Evolutionary conservation across 2,113 vertebrate species (phyloP), one percentile per base, ranked within the genome.

Genomic region (Lepisosteus oculatus): DNA sequence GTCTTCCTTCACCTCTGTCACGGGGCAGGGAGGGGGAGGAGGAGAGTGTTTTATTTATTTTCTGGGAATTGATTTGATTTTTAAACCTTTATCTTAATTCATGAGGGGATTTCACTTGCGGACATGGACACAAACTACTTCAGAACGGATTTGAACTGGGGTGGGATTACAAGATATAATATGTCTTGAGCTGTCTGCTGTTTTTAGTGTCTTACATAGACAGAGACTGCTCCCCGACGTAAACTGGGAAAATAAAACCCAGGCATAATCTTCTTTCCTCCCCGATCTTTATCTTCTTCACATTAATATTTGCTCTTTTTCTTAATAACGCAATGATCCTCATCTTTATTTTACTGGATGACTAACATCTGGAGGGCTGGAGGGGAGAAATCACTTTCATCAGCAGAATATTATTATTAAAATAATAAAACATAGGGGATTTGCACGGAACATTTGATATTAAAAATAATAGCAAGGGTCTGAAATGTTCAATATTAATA

Each of bases 11-110:
- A 65, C 78, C 84, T 80, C 83, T 74, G 77, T 85, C 81, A 80
- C 83, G 79, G 78, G 65, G 85, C 47, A 51, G 29, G 29, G 29
- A 29, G 29, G 29, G 29, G 29, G 29, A 29, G 29, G 29, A 29
- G 29, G 29, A 29, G 29, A 29, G 29, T 17, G 11, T 15, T 15
- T 83, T 77, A 83, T 88, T 85, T 61, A 54, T 77, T 84, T 76
- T 81, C 84, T 81, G 86, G 88, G 85, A 86, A 87, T 87, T 88
- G 83, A 88, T 89, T 87, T 83, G 75, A 81, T 81, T 81, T 80
- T 74, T 79, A 82, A 86, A 84, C 78, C 78, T 83, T 84, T 83
- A 47, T 64, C 83, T 87, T 86, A 84, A 85, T 85, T 87, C 85
- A 42, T 85, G 84, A 87, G 83, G 79, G 83, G 86, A 86, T 89